Percentiles rank a stretch among this genome's conserved stretches.
Evolutionary conservation across 2,113 vertebrate genomes (phyloP).

Genomic region (Ailuropoda melanoleuca): DNA sequence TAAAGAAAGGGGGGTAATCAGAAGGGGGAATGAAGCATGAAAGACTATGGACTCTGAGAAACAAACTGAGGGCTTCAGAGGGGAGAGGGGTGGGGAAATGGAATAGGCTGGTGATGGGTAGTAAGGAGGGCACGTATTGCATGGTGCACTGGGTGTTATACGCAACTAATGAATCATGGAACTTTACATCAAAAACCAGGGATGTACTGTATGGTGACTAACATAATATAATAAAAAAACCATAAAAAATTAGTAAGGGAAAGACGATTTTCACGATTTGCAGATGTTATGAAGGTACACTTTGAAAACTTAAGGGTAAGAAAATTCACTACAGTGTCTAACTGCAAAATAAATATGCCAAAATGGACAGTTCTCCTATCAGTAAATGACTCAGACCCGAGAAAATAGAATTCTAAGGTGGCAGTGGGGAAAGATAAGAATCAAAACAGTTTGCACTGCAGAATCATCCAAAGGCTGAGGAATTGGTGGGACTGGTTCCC

Average conservation of each 20-base stretch:
- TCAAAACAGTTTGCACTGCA: not conserved
- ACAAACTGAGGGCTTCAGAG: no score
- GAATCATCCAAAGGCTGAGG: not conserved
- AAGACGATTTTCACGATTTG: not conserved
- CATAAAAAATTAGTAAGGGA: not conserved
- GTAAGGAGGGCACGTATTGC: no score
- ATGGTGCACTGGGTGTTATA: no score
- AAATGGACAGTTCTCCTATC: not conserved
- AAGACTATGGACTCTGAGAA: no score
- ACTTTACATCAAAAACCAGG: no score
- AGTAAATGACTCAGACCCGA: not conserved
- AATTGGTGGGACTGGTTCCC: not conserved
- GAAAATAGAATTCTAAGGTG: not conserved
- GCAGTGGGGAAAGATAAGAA: not conserved
- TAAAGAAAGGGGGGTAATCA: no score
- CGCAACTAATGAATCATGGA: no score
- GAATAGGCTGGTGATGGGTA: no score
- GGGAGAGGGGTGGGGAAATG: no score
- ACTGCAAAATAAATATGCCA: slow-evolving; percentile 19
- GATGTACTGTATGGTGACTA: no score
- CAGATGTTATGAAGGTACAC: not conserved
- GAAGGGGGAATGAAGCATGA: no score
- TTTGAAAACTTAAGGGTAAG: slow-evolving; percentile 17
- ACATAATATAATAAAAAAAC: no score
- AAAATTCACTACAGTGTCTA: not conserved